Conservation (phyloP, 2,797 vertebrate species). For the Paratrypauchen microcephalus region DNA sequence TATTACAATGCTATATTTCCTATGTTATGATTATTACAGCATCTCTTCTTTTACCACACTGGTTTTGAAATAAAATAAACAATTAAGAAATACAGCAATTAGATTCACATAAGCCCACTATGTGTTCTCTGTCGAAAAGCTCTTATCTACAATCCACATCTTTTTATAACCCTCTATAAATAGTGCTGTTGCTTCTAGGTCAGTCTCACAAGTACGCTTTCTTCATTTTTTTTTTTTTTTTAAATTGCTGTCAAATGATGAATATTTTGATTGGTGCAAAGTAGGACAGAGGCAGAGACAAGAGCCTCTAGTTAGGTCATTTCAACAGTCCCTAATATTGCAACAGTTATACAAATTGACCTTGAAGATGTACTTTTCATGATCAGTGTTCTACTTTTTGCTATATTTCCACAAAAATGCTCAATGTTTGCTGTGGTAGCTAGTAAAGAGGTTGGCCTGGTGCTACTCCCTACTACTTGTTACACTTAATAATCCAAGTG, state of each 20-base stretch:
- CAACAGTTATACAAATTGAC: neutral
- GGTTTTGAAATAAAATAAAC: neutral
- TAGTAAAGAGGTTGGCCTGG: slow-evolving; percentile 50
- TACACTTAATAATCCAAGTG: slow-evolving; percentile 44
- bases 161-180: slow-evolving; percentile 73
- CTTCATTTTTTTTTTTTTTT: slow-evolving; percentile 15
- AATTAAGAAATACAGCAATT: neutral
- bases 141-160: slow-evolving; percentile 64
- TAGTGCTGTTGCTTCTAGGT: slow-evolving; percentile 78
- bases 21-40: neutral
- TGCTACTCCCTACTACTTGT: slow-evolving; percentile 39
- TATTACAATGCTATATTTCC: neutral
- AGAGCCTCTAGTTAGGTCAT: slow-evolving; percentile 12
- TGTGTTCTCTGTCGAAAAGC: slow-evolving; percentile 34
- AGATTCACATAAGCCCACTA: neutral
- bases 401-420: neutral
- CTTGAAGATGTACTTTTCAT: neutral
- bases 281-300: slow-evolving; percentile 52
- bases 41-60: neutral
- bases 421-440: slow-evolving; percentile 37
- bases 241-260: slow-evolving; percentile 38
- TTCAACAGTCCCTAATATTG: neutral
- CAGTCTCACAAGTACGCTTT: slow-evolving; percentile 63
- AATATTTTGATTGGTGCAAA: slow-evolving; percentile 46
- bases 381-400: neutral